Percentiles rank a stretch among this genome's conserved stretches.
These are phyloP conservation scores for Hylaea fasciaria DNA, from an alignment of 2,888 invertebrate genomes.

Conservation along the genomic window DNA sequence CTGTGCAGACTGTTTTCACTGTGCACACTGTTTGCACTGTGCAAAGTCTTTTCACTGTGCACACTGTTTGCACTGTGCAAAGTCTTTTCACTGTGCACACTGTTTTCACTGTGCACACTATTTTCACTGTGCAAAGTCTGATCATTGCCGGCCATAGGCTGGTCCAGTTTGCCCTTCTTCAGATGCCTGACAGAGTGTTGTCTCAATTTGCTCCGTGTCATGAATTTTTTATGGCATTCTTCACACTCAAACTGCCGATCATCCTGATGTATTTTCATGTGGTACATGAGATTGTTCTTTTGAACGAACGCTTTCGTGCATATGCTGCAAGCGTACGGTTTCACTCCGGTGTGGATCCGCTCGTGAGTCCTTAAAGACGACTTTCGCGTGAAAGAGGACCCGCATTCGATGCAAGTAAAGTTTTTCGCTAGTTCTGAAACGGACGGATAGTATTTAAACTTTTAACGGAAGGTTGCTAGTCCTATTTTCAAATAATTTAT, in stretches of 20 bases:
- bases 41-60: too few relatives aligned
- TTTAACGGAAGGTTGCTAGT: too few relatives aligned
- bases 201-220: constrained; percentile 14
- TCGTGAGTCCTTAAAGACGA: constrained; percentile 8
- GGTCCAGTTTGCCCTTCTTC: not conserved
- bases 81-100: not conserved
- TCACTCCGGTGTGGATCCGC: constrained; percentile 15
- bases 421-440: not conserved
- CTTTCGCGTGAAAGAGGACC: constrained; percentile 11
- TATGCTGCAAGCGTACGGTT: constrained; percentile 8
- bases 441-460: too few relatives aligned
- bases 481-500: too few relatives aligned
- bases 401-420: constrained; percentile 14
- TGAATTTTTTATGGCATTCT: constrained; percentile 14
- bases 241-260: constrained; percentile 11
- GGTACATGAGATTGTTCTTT: constrained; percentile 15
- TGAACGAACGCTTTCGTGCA: constrained; percentile 14
- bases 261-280: constrained; percentile 18
- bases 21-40: too few relatives aligned
- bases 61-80: too few relatives aligned
- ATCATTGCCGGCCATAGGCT: too few relatives aligned
- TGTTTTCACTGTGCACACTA: not conserved
- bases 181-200: constrained; percentile 13
- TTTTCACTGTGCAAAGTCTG: not conserved
- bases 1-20: too few relatives aligned